Evolutionary conservation across 1,140 invertebrate genomes (phyloP), one percentile per base, ranked within the genome.

Genomic region (Rhagoletis pomonella): DNA sequence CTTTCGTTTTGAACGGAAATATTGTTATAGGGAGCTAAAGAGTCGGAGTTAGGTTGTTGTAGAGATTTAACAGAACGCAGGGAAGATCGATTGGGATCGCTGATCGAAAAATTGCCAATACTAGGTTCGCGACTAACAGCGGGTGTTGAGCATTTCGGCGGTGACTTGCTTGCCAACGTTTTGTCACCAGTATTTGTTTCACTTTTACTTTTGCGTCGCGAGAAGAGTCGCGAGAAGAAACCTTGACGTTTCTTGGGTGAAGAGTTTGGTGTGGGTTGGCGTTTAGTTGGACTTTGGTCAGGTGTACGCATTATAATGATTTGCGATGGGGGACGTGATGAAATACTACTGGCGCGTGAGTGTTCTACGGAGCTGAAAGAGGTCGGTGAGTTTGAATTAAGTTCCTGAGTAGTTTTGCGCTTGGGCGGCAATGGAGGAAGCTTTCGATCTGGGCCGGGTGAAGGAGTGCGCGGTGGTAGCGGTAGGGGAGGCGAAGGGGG

Each of bases 181-280:
- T 91, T 90, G 5, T 91, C 44, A 44, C 42, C n/a, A 55, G 50
- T 58, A 64, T 29, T 10, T 39, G 59, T 89, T 6, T 91, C 90
- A 44, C 88, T 84, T 93, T 77, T 94, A 90, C 90, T 94, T 92
- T 89, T 94, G 91, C 86, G 89, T 39, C 91, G 91, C 89, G 94
- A 94, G 85, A 96, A 96, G 3, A 96, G 89, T 88, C 96, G 95
- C 1, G 95, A 95, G 88, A 96, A 96, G 39, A 96, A 92, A 19
- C 94, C 94, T 29, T 94, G 94, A 85, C 95, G 96, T 81, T 94
- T 93, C 14, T 94, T 95, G 1, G 94, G 93, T 19, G 90, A 91
- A 6, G 89, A 89, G 19, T 69, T 89, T 3, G 89, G 87, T 42
- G 93, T 91, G 14, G 94, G 92, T 89, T 95, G 89, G 88, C 91